phyloP scores from a whole-genome alignment of 2,888 invertebrate genomes.

The Hyles lineata region DNA sequence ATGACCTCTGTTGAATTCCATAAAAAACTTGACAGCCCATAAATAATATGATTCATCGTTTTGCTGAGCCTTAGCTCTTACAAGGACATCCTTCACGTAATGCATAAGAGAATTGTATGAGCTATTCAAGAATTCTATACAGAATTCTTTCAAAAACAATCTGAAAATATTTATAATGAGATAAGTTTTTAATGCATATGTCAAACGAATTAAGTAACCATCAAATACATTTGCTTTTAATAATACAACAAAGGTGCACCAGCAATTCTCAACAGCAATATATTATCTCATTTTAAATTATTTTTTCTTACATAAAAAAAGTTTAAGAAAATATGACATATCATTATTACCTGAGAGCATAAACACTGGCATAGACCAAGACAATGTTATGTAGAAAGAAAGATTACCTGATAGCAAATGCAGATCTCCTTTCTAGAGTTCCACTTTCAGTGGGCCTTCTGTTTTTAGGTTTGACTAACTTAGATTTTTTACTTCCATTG shows the following conservation, averaged over 20 bases:
- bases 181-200: background rate
- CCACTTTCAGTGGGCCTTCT: slow-evolving; percentile 88
- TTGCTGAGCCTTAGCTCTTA: slow-evolving; percentile 88
- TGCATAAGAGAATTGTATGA: slow-evolving; percentile 97
- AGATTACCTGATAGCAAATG: slow-evolving; percentile 90
- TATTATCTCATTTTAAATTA: no score
- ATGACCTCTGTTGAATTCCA: slow-evolving; percentile 97
- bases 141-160: slow-evolving; percentile 96
- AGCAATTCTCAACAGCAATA: no score
- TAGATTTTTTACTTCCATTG: slow-evolving; percentile 86
- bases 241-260: no score
- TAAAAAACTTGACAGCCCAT: slow-evolving; percentile 97
- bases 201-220: no score
- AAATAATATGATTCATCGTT: slow-evolving; percentile 97
- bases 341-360: slow-evolving; percentile 84
- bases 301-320: no score
- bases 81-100: slow-evolving; percentile 91
- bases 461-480: slow-evolving; percentile 88
- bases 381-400: background rate
- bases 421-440: slow-evolving; percentile 90
- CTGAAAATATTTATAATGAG: slow-evolving; percentile 79
- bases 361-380: no score
- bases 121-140: slow-evolving; percentile 95
- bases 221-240: no score
- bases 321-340: no score